Evolutionary conservation across 1,140 invertebrate genomes (phyloP).

Genomic region (Zelostemma sp.): DNA sequence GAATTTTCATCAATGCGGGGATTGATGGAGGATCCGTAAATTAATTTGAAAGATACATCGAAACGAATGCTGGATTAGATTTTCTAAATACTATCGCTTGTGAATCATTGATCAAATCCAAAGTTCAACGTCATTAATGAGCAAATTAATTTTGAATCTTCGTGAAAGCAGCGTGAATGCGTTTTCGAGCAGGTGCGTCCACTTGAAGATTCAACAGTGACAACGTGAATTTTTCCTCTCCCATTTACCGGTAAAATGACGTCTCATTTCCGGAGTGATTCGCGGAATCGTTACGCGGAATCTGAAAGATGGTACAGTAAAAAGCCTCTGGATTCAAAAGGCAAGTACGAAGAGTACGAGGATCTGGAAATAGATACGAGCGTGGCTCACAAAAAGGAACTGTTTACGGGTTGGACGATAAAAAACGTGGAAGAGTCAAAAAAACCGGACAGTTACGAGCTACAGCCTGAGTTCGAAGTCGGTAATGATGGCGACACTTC

Average conservation of each 20-base stretch:
- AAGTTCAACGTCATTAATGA: no score
- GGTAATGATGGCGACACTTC: conserved; percentile 23
- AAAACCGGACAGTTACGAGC: conserved; percentile 2
- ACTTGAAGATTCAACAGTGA: not conserved
- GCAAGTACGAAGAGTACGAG: conserved; percentile 32
- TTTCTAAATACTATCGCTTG: no score
- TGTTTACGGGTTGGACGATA: conserved; percentile 54
- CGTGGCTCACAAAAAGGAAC: conserved; percentile 7
- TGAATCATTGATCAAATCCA: no score
- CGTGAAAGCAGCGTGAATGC: not conserved
- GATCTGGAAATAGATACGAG: conserved; percentile 17
- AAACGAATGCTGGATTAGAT: no score
- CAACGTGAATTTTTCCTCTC: not conserved
- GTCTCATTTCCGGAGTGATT: conserved; percentile 53
- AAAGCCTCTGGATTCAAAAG: conserved; percentile 21
- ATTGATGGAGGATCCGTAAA: no score
- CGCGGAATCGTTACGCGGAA: conserved; percentile 42
- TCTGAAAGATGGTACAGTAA: conserved; percentile 24
- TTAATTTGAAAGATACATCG: no score
- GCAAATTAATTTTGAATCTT: no score
- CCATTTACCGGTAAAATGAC: conserved; percentile 52
- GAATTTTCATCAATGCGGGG: no score
- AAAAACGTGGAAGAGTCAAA: conserved; percentile 43
- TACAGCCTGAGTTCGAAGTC: conserved; percentile 10
- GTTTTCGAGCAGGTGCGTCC: not conserved